Evolutionary conservation across 2,113 vertebrate species (phyloP).

Genomic region (Cephalopterus ornatus): DNA sequence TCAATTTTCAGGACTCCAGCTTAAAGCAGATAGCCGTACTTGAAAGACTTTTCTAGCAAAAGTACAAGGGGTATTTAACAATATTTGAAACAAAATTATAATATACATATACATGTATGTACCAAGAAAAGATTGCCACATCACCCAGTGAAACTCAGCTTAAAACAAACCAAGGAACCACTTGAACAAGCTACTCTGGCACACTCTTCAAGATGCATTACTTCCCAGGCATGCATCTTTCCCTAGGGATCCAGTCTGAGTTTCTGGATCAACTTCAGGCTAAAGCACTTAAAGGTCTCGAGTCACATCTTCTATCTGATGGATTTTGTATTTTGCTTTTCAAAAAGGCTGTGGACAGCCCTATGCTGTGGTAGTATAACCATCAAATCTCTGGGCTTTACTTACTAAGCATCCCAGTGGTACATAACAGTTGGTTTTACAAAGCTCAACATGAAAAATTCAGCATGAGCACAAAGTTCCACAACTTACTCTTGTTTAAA

Average conservation of each 20-base stretch:
- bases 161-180: neutral
- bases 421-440: neutral
- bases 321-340: neutral
- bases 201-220: neutral
- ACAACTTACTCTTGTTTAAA: neutral
- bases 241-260: neutral
- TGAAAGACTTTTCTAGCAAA: neutral
- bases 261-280: neutral
- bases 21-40: neutral
- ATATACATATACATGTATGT: neutral
- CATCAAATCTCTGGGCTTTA: neutral
- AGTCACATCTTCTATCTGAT: neutral
- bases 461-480: neutral
- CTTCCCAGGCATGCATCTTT: neutral
- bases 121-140: neutral
- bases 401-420: neutral
- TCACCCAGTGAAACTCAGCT: neutral
- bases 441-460: neutral
- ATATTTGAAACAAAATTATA: neutral
- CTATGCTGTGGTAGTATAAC: neutral
- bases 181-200: neutral
- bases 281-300: neutral
- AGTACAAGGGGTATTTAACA: neutral
- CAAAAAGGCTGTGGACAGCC: neutral
- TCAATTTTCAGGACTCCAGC: neutral